Base-by-base conservation (phyloP, 1,140 invertebrate species). In the Drosophila subobscura region DNA sequence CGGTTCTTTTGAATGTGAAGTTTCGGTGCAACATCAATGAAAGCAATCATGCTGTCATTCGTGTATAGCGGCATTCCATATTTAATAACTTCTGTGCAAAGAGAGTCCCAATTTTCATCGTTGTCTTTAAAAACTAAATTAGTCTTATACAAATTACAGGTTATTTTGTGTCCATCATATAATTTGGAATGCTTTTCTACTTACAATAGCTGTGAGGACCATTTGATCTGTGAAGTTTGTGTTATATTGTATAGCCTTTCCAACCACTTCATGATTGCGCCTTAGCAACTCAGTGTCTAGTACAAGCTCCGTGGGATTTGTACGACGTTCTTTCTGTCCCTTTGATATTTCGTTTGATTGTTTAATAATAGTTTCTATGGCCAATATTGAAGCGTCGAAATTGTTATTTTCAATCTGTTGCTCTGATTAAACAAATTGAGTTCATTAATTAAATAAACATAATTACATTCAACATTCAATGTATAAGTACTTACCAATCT, bases 11-110 rank as follows among this genome's bases (percentile, higher is more conserved):
- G 46, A 44, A 51, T 29, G 0, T 44, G 50, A 49, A 61, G 37
- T 22, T 85, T 85, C 10, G 65, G 57, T 8, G 79, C 44, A 4
- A 86, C 77, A 60, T 81, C 83, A n/a, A 85, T 81, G 25, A 86
- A 85, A 2, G 80, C 77, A 3, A 85, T 22, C 81, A 85, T 77
- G n/a, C 77, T 70, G 37, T 85, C 60, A 33, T 45, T 85, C 14
- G 80, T 77, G 23, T 54, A 86, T 4, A 59, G 47, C 2, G 68
- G 33, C 6, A 6, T 37, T n/a, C 67, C 77, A 22, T 56, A 45
- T 6, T 50, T 56, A 20, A 85, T 59, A 1, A 68, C 81, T n/a
- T 81, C 60, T 1, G 40, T 42, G 51, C 77, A 86, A 0, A 85
- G 7, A 5, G 53, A 45, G 33, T 85, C 65, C 80, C 80, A 85